phyloP scores from a whole-genome alignment of 2,113 vertebrate genomes.

The Trichomycterus rosablanca region DNA sequence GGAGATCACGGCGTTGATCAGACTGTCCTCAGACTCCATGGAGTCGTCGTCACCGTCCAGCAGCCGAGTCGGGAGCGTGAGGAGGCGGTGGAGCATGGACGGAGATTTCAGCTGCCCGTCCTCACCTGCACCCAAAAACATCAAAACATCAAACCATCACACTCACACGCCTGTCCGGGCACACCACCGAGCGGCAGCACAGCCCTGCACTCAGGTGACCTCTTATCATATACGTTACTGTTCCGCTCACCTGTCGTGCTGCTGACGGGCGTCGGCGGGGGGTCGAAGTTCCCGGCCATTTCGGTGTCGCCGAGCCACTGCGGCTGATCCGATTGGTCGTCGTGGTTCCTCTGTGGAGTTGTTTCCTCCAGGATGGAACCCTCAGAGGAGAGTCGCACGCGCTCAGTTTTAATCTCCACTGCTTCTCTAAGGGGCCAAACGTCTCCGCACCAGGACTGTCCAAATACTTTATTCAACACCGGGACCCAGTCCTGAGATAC shows the following conservation, averaged over 20 bases:
- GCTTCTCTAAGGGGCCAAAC: conserved; percentile 59
- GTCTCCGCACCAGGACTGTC: conserved; percentile 69
- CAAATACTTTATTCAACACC: conserved; percentile 70
- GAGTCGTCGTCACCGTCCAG: conserved; percentile 48
- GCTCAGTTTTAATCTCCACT: conserved; percentile 5
- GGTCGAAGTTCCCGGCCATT: conserved; percentile 39
- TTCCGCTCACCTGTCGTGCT: conserved; percentile 51
- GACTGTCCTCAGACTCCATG: conserved; percentile 39
- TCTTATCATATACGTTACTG: too few species aligned
- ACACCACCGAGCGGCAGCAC: too few species aligned
- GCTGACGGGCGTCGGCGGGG: conserved; percentile 25
- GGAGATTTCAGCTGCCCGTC: conserved; percentile 53
- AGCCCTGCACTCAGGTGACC: background rate
- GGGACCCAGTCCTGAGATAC: conserved; percentile 72
- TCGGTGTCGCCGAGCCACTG: conserved; percentile 65
- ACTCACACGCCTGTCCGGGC: too few species aligned
- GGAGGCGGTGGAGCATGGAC: conserved; percentile 72
- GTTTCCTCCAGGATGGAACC: conserved; percentile 25
- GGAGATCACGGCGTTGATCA: conserved; percentile 26
- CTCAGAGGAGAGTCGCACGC: conserved; percentile 5
- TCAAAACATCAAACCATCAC: too few species aligned
- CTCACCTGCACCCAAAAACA: conserved; percentile 28
- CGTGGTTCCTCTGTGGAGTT: conserved; percentile 54
- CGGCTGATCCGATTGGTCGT: conserved; percentile 5
- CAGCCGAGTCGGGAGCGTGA: conserved; percentile 69